Evolutionary conservation across 2,113 vertebrate genomes (phyloP).

Genomic region (Protobothrops mucrosquamatus): DNA sequence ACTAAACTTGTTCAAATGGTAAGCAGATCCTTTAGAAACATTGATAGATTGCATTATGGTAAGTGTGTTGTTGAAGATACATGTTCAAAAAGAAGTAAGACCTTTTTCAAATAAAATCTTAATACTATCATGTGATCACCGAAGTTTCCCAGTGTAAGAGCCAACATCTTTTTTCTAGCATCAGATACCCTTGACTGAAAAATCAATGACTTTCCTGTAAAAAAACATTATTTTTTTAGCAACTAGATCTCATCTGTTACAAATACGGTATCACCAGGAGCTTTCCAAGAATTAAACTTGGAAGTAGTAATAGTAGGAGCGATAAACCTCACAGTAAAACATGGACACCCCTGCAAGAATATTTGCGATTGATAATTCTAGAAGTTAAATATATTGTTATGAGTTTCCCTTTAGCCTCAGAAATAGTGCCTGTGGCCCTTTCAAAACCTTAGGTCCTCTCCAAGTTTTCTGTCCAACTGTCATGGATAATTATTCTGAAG

Average conservation of each 20-base stretch:
- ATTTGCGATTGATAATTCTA: background rate
- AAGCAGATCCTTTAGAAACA: background rate
- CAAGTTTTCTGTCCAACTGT: no score
- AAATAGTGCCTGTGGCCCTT: no score
- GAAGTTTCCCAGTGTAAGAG: background rate
- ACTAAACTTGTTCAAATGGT: background rate
- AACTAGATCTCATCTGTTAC: background rate
- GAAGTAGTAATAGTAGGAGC: background rate
- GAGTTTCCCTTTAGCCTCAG: no score
- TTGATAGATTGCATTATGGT: background rate
- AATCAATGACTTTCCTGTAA: no score
- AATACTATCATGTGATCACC: background rate
- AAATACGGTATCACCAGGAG: background rate
- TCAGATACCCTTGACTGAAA: no score
- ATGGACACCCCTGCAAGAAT: background rate
- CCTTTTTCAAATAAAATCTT: background rate
- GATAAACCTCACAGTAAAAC: background rate
- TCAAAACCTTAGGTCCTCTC: no score
- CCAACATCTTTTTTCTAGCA: background rate
- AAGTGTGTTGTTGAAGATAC: background rate
- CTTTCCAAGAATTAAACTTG: no score
- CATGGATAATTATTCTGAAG: no score
- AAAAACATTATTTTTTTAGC: no score
- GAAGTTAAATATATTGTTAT: background rate
- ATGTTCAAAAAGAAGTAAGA: background rate